These are phyloP conservation scores for Arnoldichthys spilopterus DNA, from an alignment of 2,797 vertebrate genomes.

Conservation along the genomic window DNA sequence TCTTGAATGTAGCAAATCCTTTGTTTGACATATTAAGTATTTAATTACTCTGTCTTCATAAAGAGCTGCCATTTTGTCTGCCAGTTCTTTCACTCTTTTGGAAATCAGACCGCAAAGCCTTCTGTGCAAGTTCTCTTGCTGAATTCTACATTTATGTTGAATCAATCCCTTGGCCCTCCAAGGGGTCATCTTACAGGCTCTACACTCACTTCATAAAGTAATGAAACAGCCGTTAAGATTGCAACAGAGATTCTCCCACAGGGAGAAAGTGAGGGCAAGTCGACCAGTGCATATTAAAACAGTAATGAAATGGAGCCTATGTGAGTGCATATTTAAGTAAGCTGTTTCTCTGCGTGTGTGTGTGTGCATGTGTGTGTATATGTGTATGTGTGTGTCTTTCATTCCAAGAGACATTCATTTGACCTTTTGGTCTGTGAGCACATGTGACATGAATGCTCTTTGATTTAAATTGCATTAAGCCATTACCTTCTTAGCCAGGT, in stretches of 20 bases:
- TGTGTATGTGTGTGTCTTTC: slow-evolving; percentile 12
- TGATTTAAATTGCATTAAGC: slow-evolving; percentile 47
- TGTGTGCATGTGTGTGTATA: slow-evolving; percentile 12
- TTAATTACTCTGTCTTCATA: too few relatives aligned
- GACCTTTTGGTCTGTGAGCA: slow-evolving; percentile 38
- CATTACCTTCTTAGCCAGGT: slow-evolving; percentile 38
- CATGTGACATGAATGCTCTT: slow-evolving; percentile 46
- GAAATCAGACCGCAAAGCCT: not conserved
- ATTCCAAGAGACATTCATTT: slow-evolving; percentile 20
- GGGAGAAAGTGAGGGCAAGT: not conserved
- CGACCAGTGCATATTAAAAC: not conserved
- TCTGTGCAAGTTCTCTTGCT: not conserved
- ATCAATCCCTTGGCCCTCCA: not conserved
- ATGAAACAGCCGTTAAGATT: slow-evolving; percentile 16
- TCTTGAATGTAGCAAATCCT: too few relatives aligned
- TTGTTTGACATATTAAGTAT: too few relatives aligned
- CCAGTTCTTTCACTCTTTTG: not conserved
- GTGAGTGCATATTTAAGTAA: slow-evolving; percentile 6
- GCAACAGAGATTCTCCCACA: slow-evolving; percentile 12
- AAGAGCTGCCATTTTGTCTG: too few relatives aligned
- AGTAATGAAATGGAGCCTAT: not conserved
- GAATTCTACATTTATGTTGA: not conserved
- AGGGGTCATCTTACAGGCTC: slow-evolving; percentile 9
- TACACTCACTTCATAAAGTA: not conserved
- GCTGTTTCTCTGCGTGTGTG: slow-evolving; percentile 13